phyloP scores from a whole-genome alignment of 1,140 invertebrate species.

The Ceratosolen solmsi region DNA sequence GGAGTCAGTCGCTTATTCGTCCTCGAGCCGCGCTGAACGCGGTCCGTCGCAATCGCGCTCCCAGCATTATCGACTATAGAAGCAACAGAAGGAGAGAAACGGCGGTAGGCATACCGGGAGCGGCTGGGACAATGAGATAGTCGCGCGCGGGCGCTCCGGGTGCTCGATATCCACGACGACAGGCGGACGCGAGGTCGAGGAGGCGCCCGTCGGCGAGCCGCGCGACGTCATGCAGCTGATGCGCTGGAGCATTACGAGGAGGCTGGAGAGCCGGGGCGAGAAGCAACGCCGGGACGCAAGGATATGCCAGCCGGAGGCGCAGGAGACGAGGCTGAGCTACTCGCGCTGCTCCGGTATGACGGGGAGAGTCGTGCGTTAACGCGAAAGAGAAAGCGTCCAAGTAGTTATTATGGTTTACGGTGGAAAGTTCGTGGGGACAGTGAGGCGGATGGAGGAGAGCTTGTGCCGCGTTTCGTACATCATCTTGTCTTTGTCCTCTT shows the following conservation, averaged over 20 bases:
- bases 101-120: background rate
- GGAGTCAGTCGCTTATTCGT: constrained; percentile 64
- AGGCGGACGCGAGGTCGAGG: background rate
- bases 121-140: constrained; percentile 10
- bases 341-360: constrained; percentile 61
- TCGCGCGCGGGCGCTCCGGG: constrained; percentile 4
- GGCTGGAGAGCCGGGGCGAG: constrained; percentile 60
- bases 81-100: background rate
- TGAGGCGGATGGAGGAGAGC: background rate
- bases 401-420: background rate
- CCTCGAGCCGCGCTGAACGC: constrained; percentile 19
- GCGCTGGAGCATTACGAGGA: constrained; percentile 70
- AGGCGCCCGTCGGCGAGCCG: constrained; percentile 18
- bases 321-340: constrained; percentile 51
- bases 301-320: constrained; percentile 55
- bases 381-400: background rate
- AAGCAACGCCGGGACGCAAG: constrained; percentile 56
- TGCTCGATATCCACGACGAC: constrained; percentile 12
- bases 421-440: background rate
- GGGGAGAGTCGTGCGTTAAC: background rate
- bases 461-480: background rate
- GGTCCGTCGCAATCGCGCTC: background rate
- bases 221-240: constrained; percentile 67
- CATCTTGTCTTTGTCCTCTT: background rate
- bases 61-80: background rate